Base-by-base conservation (phyloP, 2,797 vertebrate species). In the Sebastes oblongus region DNA sequence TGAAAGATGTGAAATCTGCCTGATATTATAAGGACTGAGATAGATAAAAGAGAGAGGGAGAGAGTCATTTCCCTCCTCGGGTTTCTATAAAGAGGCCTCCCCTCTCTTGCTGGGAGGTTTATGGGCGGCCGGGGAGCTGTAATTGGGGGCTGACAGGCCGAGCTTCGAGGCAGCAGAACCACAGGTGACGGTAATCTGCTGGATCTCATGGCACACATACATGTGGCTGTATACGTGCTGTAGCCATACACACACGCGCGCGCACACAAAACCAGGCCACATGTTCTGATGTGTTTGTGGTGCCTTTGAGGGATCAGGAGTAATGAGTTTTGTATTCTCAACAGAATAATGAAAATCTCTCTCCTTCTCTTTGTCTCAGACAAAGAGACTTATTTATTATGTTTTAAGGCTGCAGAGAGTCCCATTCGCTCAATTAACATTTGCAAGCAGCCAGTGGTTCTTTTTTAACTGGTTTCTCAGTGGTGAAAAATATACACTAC, bases 1-100 rank as follows among this genome's bases (percentile, higher is more conserved):
- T 85, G 78, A 84, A 87, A 86, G 74, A 83, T 83, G 72, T 88
- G 83, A 82, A 85, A 91, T 85, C 89, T 85, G 86, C 82, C 85
- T 76, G 27, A 85, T 87, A 80, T 84, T 77, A 75, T 75, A 81
- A 87, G 85, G 78, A 62, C 66, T 22, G 77, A 69, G 78, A 72
- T 32, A 69, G 79, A 89, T 83, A 75, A 84, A 68, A 67, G 74
- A 67, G 5, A 39, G 46, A 34, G 71, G 32, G 50, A 61, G 75
- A 29, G 82, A 81, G 39, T 24, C 5, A 55, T 83, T 84, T 80
- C 61, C 70, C 69, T 81, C 66, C 78, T 66, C 64, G 7, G 71
- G 29, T 80, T 83, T 72, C 85, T 74, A 75, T 85, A 81, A 90
- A 88, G 88, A 85, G 79, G 79, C 81, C 82, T 86, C 75, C 42